Conservation (phyloP, 2,113 vertebrate species). For the Smithornis capensis region DNA sequence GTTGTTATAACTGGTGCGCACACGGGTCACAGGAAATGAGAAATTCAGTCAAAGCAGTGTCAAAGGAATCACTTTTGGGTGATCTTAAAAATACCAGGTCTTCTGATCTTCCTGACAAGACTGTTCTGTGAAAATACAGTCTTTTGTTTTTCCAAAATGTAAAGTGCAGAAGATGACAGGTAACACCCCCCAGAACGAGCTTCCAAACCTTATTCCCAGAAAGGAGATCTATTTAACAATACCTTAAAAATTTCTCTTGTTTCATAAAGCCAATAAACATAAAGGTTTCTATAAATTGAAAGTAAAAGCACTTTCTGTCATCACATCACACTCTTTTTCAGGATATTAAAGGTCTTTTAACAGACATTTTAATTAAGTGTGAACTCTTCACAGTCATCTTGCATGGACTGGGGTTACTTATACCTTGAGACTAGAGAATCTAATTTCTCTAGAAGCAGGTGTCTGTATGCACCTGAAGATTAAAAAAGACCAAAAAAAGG, state of each 20-base stretch:
- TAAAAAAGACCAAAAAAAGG: background rate
- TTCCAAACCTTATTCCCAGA: background rate
- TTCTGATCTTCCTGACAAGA: slow-evolving; percentile 9
- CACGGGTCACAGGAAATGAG: background rate
- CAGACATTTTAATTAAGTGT: background rate
- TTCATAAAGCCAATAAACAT: background rate
- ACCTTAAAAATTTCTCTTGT: accelerated
- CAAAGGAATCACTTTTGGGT: background rate
- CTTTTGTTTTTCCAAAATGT: background rate
- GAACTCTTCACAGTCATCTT: background rate
- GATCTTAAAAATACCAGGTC: background rate
- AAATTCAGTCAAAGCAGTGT: background rate
- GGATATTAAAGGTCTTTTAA: background rate
- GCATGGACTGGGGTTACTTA: background rate
- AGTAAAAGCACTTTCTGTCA: background rate
- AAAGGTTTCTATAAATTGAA: background rate
- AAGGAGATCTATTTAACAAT: background rate
- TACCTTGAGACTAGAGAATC: background rate
- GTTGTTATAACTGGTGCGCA: background rate
- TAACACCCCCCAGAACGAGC: background rate
- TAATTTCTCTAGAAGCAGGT: background rate
- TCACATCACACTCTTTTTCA: background rate
- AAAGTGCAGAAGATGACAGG: background rate
- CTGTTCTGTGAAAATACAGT: background rate
- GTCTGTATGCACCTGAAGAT: background rate